Conservation (phyloP, 2,888 invertebrate genomes). For the Megastigmus dorsalis region DNA sequence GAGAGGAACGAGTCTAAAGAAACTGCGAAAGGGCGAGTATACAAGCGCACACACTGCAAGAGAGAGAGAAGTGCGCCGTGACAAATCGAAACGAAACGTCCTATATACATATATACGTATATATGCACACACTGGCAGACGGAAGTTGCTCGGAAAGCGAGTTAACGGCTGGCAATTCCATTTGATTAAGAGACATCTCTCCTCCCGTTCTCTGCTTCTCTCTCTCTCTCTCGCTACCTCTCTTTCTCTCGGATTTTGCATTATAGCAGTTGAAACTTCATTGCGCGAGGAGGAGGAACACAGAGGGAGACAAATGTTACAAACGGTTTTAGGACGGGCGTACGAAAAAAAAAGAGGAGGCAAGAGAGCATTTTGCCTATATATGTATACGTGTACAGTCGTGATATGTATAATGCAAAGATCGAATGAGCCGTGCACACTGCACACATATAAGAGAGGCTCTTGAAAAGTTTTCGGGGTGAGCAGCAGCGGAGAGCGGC, state of each 20-base stretch:
- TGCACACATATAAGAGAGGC: too few relatives aligned
- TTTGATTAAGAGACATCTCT: conserved; percentile 44
- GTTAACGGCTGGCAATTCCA: conserved; percentile 18
- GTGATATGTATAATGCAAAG: too few relatives aligned
- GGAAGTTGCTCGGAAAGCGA: conserved; percentile 18
- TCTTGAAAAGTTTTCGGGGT: conserved; percentile 29
- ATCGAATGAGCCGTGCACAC: too few relatives aligned
- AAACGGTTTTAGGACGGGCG: conserved; percentile 4
- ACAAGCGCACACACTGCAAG: not conserved
- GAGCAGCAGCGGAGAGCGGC: conserved; percentile 39
- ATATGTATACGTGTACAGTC: too few relatives aligned
- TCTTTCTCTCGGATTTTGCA: conserved; percentile 24
- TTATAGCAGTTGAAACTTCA: conserved; percentile 15
- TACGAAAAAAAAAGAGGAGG: conserved; percentile 15
- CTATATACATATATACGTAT: too few relatives aligned
- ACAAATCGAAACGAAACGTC: conserved; percentile 18
- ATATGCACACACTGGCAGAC: too few relatives aligned
- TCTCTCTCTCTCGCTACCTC: too few relatives aligned
- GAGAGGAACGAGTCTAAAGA: not conserved
- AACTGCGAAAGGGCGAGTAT: not conserved
- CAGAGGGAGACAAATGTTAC: not conserved
- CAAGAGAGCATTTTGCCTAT: too few relatives aligned
- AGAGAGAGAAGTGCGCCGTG: not conserved
- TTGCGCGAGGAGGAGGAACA: not conserved
- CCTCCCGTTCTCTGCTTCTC: too few relatives aligned